Conservation (phyloP, 1,140 invertebrate species). For the Nasonia vitripennis region DNA sequence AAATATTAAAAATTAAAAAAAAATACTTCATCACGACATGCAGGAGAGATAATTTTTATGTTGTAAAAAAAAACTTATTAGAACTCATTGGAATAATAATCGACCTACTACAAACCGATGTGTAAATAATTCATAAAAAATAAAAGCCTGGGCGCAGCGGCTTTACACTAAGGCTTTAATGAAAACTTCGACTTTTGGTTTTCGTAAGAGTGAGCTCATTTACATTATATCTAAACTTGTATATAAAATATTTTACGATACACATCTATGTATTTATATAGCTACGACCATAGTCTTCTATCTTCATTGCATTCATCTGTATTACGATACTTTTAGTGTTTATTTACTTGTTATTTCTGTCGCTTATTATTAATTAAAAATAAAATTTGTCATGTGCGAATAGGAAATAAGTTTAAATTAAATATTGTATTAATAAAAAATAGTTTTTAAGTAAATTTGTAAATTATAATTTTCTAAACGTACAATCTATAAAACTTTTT, state of each 20-base stretch:
- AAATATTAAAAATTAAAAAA: not conserved
- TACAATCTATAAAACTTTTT: not conserved
- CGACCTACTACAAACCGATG: not conserved
- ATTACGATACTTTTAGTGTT: constrained; percentile 19
- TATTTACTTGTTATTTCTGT: not conserved
- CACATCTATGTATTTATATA: constrained; percentile 41
- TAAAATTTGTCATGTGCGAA: not conserved
- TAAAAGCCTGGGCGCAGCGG: not conserved
- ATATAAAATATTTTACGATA: constrained; percentile 40
- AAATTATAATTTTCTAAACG: not conserved
- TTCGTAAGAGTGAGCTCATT: not conserved
- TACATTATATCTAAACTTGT: constrained; percentile 22
- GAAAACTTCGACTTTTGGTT: not conserved
- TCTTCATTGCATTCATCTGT: constrained; percentile 31
- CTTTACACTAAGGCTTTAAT: constrained; percentile 48
- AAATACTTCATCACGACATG: not conserved
- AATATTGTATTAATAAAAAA: not conserved
- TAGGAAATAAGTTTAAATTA: not conserved
- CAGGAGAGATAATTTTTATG: not conserved
- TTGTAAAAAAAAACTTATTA: constrained; percentile 1
- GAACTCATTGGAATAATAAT: constrained; percentile 18
- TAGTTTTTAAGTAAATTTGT: not conserved
- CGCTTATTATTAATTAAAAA: not conserved
- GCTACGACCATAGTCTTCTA: not conserved
- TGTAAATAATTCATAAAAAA: constrained; percentile 43